Conservation (phyloP, 2,888 invertebrate genomes). For the Urechis unicinctus region DNA sequence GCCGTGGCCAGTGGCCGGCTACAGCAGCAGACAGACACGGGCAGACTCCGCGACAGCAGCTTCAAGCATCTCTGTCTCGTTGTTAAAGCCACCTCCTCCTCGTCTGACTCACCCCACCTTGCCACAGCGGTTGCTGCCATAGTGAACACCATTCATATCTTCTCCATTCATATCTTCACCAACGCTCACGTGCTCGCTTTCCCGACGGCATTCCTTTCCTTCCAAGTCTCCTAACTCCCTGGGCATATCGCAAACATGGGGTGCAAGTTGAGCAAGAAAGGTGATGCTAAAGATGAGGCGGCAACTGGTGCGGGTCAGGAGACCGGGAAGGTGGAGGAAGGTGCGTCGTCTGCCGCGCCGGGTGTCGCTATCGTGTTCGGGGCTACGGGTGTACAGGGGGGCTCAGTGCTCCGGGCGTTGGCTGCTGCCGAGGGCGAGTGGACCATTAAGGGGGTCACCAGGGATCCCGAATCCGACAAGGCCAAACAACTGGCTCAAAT, state of each 20-base stretch:
- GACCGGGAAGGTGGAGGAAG: neutral
- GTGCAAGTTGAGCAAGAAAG: slow-evolving; percentile 12
- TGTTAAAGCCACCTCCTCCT: too few relatives aligned
- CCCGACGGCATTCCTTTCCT: neutral
- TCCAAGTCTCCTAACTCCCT: too few relatives aligned
- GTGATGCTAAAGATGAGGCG: slow-evolving; percentile 4
- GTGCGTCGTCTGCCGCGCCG: neutral
- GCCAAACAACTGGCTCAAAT: slow-evolving; percentile 17
- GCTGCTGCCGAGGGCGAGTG: slow-evolving; percentile 26
- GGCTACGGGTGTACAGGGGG: slow-evolving; percentile 39
- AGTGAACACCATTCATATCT: too few relatives aligned
- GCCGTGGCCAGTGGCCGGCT: too few relatives aligned
- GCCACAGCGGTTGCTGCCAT: too few relatives aligned
- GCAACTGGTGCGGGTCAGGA: neutral
- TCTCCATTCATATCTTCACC: neutral
- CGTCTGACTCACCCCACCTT: too few relatives aligned
- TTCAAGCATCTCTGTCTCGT: too few relatives aligned
- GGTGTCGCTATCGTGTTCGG: slow-evolving; percentile 36
- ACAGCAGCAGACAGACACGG: too few relatives aligned
- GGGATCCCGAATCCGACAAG: slow-evolving; percentile 33
- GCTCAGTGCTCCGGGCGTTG: slow-evolving; percentile 34
- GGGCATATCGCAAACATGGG: too few relatives aligned
- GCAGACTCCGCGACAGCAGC: too few relatives aligned
- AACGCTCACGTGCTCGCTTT: neutral
- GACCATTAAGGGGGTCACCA: slow-evolving; percentile 31